Evolutionary conservation across 2,888 invertebrate species (phyloP), one percentile per base, ranked within the genome.

Genomic region (Aleiodes testaceus): DNA sequence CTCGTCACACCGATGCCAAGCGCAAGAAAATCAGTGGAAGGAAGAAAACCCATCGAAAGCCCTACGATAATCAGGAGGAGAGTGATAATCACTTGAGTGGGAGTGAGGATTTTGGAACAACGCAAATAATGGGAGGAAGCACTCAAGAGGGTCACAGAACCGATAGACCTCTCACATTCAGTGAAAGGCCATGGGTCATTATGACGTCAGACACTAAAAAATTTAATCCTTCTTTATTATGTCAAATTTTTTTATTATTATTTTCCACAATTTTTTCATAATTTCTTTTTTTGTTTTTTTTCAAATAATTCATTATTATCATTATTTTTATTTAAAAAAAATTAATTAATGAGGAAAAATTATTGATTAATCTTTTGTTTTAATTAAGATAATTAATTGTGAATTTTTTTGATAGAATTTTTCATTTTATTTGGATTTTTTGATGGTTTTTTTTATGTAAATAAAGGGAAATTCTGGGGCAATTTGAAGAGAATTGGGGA

Each of bases 131-230:
- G 82, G 80, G 78, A 9, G 84, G 84, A 22, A 81, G 79, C 26
- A 75, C 79, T 44, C 81, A 82, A 12, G 84, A 84, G 14, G 81
- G 80, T 26, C 85, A 85, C 14, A 82, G 82, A 66, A 87, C 87
- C 59, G 86, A 87, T 66, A 80, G 81, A 50, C 86, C 87, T 3
- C 67, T 82, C 14, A 84, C 87, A 22, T 84, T 87, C 14, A 53
- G 79, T 16, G 79, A 84, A 11, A 84, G 86, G 11, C 82, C 84
- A 2, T 85, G 84, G 86, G 77, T 79, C 16, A 75, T 72, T 55
- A 69, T 79, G 12, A 85, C 79, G 65, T 72, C 77, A 12, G 36
- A 80, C 78, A 70, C 76, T 78, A 18, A 80, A 77, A 70, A 75
- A n/a, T n/a, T 74, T 61, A 72, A 72, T 20, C 73, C 75, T 61